A percentile compares a stretch with the other conserved stretches of the same genome.
phyloP scores from a whole-genome alignment of 2,888 invertebrate species.

The Rhamnusium bicolor region DNA sequence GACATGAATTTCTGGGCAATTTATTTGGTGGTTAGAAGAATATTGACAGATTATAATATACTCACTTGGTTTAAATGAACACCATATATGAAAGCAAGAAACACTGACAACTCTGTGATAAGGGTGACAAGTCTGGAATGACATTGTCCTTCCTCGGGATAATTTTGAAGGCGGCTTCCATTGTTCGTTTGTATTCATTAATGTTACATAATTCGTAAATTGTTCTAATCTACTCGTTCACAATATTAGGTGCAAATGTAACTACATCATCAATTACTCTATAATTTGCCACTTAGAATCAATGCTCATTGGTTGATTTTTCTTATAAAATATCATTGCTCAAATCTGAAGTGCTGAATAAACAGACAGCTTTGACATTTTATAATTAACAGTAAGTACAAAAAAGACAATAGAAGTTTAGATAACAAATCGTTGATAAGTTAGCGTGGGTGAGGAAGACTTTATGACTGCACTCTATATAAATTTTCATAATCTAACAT shows the following conservation, averaged over 20 bases:
- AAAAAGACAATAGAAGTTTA: too few species aligned
- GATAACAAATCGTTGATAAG: too few species aligned
- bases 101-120: neutral
- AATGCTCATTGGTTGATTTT: too few species aligned
- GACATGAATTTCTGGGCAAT: too few species aligned
- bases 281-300: neutral
- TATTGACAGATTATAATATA: neutral
- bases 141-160: neutral
- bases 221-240: neutral
- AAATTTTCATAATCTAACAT: too few species aligned
- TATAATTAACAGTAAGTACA: too few species aligned
- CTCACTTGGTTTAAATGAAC: neutral
- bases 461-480: too few species aligned
- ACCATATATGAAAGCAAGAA: neutral
- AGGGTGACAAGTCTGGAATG: neutral
- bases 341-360: too few species aligned
- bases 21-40: too few species aligned
- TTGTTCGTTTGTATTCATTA: neutral
- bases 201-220: neutral
- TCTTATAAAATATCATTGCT: too few species aligned
- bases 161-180: neutral
- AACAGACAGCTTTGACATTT: too few species aligned
- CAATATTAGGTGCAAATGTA: neutral
- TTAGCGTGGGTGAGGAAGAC: too few species aligned
- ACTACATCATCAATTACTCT: neutral